Evolutionary conservation across 2,888 invertebrate species (phyloP), one percentile per base, ranked within the genome.

Genomic region (Bombyx huttoni): DNA sequence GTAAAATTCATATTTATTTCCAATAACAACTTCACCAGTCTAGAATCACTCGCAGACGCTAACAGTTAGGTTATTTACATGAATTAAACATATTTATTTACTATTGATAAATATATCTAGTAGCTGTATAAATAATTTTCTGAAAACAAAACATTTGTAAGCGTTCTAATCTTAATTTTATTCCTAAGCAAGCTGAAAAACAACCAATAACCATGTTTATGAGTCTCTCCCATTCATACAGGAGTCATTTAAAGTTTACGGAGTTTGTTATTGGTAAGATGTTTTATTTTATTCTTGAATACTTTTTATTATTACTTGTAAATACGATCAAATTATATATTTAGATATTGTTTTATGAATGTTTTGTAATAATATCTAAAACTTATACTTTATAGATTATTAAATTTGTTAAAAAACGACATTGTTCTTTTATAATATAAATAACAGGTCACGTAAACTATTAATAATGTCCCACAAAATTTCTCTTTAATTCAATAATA

Each of bases 131-230:
- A 61, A 68, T 65, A 58, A 56, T 58, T 64, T 60, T 60, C 58
- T 63, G 53, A 56, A 67, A 68, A 58, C 60, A 63, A 58, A 65
- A 66, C 57, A 66, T 60, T 68, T 64, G 59, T 59, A 69, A 70
- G 70, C 62, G 69, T 62, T 62, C 61, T 67, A 66, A 67, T 68
- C 70, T 65, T 67, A 70, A 75, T 75, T 65, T 77, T 67, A 68
- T 68, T 71, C 70, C 73, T 70, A 76, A 66, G 73, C 78, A 86
- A 81, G 78, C 87, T 87, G 87, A 87, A 87, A 87, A 86, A 87
- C 85, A 87, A 87, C 86, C 86, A 87, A 87, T 84, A 87, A 87
- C 86, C 86, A 87, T 87, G 79, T 86, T 85, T 86, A 83, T 77
- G 49, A 52, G 73, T 80, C 64, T 62, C 70, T 68, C 73, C 73